These are phyloP conservation scores for Rhabdophis nuchalis DNA, from an alignment of 2,797 vertebrate genomes.

Conservation along the genomic window DNA sequence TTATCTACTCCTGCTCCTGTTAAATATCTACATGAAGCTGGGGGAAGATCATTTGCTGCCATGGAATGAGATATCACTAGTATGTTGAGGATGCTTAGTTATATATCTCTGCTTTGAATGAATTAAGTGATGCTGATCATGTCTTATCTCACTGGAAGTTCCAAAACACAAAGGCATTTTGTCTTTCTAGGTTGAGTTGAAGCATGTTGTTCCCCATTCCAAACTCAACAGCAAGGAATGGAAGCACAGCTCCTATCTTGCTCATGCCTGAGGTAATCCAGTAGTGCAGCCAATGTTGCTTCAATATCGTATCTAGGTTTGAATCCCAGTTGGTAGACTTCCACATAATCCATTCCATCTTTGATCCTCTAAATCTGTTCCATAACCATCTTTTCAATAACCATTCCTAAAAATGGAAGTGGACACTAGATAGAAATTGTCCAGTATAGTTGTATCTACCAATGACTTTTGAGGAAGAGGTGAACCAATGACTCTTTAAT, in stretches of 20 bases:
- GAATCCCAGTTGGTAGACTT: background rate
- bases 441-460: background rate
- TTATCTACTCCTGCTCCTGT: background rate
- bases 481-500: background rate
- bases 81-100: background rate
- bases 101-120: background rate
- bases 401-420: background rate
- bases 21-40: background rate
- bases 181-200: background rate
- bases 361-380: background rate
- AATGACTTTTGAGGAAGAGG: background rate
- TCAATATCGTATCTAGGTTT: background rate
- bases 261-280: background rate
- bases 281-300: background rate
- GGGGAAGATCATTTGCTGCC: background rate
- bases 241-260: background rate
- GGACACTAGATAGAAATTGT: background rate
- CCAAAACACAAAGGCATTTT: background rate
- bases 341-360: background rate
- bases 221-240: background rate
- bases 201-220: background rate
- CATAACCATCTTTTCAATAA: background rate
- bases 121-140: background rate
- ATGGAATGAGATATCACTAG: background rate
- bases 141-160: background rate